A percentile compares a stretch with the other conserved stretches of the same genome.
These are phyloP conservation scores for Margarornis squamiger DNA, from an alignment of 2,797 vertebrate genomes.

Conservation along the genomic window DNA sequence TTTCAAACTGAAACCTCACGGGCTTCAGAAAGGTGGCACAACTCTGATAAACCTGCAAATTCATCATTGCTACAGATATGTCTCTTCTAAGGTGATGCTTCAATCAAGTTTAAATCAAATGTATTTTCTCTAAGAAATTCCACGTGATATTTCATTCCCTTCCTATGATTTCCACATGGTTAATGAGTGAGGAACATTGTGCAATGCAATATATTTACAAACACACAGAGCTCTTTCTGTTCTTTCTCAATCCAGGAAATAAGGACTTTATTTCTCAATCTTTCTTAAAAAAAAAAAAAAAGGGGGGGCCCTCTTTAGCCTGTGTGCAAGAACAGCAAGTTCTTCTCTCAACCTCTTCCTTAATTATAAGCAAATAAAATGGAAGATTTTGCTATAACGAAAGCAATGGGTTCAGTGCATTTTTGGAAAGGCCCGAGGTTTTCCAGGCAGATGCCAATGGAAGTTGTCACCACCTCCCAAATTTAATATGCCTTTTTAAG, in stretches of 20 bases:
- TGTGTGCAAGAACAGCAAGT: neutral
- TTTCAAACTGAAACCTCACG: neutral
- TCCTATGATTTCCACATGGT: neutral
- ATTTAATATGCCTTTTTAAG: neutral
- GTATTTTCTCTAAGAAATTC: neutral
- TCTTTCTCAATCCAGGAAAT: constrained; percentile 2
- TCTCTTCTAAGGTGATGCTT: neutral
- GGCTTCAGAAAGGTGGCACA: neutral
- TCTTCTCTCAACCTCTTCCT: neutral
- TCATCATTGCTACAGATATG: fast-evolving
- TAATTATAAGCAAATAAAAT: neutral
- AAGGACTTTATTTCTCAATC: neutral
- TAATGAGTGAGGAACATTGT: neutral
- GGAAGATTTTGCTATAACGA: neutral
- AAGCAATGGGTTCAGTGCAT: neutral
- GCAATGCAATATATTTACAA: neutral
- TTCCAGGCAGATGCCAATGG: neutral
- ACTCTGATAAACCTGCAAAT: neutral
- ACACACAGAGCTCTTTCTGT: neutral
- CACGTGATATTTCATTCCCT: neutral
- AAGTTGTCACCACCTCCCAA: neutral
- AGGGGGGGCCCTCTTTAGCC: neutral
- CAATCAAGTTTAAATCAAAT: neutral
- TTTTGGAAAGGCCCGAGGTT: neutral
- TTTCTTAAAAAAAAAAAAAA: neutral